phyloP scores from a whole-genome alignment of 1,140 invertebrate species.

The Drosophila guanche region DNA sequence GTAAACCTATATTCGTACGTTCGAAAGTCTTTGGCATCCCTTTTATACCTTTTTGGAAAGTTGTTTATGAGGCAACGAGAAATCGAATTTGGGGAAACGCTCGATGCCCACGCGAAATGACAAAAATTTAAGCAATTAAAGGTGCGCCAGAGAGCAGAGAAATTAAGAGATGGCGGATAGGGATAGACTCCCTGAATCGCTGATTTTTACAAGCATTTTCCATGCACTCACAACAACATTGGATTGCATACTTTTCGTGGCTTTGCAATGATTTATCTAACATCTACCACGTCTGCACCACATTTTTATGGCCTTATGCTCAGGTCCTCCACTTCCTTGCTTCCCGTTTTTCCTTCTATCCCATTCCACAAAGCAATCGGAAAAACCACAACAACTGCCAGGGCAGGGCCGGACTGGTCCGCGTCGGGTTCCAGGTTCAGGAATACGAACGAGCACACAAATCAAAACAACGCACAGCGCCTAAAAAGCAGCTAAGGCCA shows the following conservation, averaged over 20 bases:
- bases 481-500: slow-evolving; percentile 67
- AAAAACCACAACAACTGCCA: slow-evolving; percentile 66
- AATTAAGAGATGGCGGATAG: neutral
- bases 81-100: slow-evolving; percentile 54
- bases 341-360: no score
- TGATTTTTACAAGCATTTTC: slow-evolving; percentile 58
- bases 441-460: slow-evolving; percentile 58
- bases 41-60: slow-evolving; percentile 35
- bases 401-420: slow-evolving; percentile 3
- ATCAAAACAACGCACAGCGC: slow-evolving; percentile 72
- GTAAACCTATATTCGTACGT: slow-evolving; percentile 46
- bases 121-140: slow-evolving; percentile 68
- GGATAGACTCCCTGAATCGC: slow-evolving; percentile 7
- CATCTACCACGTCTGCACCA: slow-evolving; percentile 66
- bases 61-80: slow-evolving; percentile 69
- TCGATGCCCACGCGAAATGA: slow-evolving; percentile 44
- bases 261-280: slow-evolving; percentile 71
- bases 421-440: slow-evolving; percentile 1
- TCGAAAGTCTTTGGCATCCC: neutral
- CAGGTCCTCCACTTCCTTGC: neutral
- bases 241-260: slow-evolving; percentile 59
- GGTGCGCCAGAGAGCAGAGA: slow-evolving; percentile 9
- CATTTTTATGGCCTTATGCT: slow-evolving; percentile 78
- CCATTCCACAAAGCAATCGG: slow-evolving; percentile 42
- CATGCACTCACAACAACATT: slow-evolving; percentile 50